phyloP scores from a whole-genome alignment of 1,140 invertebrate species.

The Probaryconus sp. region DNA sequence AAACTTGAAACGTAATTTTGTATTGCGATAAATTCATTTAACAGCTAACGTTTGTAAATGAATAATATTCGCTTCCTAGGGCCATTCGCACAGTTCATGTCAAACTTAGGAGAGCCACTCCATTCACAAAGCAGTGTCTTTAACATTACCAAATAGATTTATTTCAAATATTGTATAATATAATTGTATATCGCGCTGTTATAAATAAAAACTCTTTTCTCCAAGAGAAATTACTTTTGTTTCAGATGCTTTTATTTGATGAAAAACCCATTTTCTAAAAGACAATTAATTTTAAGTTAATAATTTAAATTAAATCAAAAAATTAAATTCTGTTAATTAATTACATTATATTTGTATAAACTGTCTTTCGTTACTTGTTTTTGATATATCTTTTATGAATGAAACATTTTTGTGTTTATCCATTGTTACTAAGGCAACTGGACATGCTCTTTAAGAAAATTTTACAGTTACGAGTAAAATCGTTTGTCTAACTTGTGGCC shows the following conservation, averaged over 20 bases:
- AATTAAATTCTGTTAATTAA: too few relatives aligned
- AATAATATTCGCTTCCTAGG: too few relatives aligned
- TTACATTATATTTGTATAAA: too few relatives aligned
- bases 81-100: slow-evolving; percentile 22
- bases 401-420: slow-evolving; percentile 16
- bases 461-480: too few relatives aligned
- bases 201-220: slow-evolving; percentile 38
- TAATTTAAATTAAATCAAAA: too few relatives aligned
- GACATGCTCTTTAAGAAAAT: too few relatives aligned
- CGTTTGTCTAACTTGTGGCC: too few relatives aligned
- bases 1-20: too few relatives aligned
- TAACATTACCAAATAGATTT: slow-evolving; percentile 27
- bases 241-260: neutral
- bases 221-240: slow-evolving; percentile 5
- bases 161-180: slow-evolving; percentile 19
- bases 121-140: slow-evolving; percentile 33
- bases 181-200: slow-evolving; percentile 36
- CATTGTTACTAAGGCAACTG: slow-evolving; percentile 26
- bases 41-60: too few relatives aligned
- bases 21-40: too few relatives aligned
- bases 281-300: too few relatives aligned
- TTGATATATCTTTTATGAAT: slow-evolving; percentile 33
- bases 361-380: neutral
- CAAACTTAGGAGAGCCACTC: slow-evolving; percentile 32
- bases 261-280: too few relatives aligned